Conservation (phyloP, 2,797 vertebrate genomes). For the Glossophaga mutica region DNA sequence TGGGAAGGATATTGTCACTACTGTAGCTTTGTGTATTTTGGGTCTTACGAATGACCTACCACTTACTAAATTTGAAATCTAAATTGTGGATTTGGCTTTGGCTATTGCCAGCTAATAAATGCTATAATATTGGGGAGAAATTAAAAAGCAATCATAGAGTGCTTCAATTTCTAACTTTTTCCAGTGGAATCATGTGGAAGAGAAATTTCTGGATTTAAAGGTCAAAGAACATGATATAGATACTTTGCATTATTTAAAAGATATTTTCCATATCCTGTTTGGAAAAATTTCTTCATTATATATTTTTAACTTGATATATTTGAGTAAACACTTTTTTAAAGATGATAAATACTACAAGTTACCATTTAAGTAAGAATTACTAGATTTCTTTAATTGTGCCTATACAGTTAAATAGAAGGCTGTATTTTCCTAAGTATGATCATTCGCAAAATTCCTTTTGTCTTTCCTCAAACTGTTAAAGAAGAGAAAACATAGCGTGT, state of each 20-base stretch:
- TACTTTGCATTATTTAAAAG: conserved; percentile 10
- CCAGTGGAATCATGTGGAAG: conserved; percentile 18
- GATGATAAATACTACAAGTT: conserved; percentile 7
- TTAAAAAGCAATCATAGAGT: conserved; percentile 67
- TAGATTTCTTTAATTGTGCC: conserved; percentile 21
- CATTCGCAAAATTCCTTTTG: neutral
- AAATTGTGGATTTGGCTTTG: conserved; percentile 78
- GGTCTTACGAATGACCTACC: conserved; percentile 81
- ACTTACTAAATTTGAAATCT: conserved; percentile 82
- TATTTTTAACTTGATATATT: conserved; percentile 34
- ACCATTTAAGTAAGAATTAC: conserved; percentile 34
- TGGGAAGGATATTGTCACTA: conserved; percentile 74
- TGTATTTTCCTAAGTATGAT: conserved; percentile 7
- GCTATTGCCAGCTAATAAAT: conserved; percentile 76
- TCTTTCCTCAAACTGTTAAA: neutral
- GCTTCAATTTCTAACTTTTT: conserved; percentile 69
- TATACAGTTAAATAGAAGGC: neutral
- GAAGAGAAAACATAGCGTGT: neutral
- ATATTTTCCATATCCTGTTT: neutral
- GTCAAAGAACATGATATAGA: neutral
- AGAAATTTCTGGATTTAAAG: neutral
- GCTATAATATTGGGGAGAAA: conserved; percentile 66
- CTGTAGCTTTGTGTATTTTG: conserved; percentile 78
- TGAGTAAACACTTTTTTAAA: conserved; percentile 24
- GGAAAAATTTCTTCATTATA: neutral